Conservation (phyloP, 1,140 invertebrate genomes). For the Saxidomus purpurata region DNA sequence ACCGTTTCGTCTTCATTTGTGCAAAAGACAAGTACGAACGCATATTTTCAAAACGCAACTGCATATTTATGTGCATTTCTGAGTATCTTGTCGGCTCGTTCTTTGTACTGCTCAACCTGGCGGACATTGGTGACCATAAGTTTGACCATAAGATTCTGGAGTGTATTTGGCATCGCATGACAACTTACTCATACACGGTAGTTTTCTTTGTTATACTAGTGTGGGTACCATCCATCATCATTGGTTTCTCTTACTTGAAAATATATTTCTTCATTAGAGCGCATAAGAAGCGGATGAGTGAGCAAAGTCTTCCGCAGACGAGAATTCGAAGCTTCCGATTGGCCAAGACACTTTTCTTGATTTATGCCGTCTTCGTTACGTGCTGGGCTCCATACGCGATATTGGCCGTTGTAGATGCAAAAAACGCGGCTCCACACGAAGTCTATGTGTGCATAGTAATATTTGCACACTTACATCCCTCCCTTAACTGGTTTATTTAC, state of each 20-base stretch:
- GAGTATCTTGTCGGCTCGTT: constrained; percentile 69
- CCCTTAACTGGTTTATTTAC: constrained; percentile 77
- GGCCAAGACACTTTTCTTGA: constrained; percentile 73
- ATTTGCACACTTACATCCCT: constrained; percentile 77
- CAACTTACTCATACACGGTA: constrained; percentile 77
- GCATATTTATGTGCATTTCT: constrained; percentile 70
- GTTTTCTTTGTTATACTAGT: constrained; percentile 78
- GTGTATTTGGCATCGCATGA: constrained; percentile 82
- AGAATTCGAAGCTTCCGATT: constrained; percentile 28
- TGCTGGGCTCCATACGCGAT: constrained; percentile 78
- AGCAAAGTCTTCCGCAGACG: background rate
- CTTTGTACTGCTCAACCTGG: constrained; percentile 72
- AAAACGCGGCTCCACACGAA: constrained; percentile 65
- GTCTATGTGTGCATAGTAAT: constrained; percentile 70
- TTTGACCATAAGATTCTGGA: constrained; percentile 80
- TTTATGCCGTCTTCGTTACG: constrained; percentile 73
- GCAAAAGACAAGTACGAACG: constrained; percentile 72
- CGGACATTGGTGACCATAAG: constrained; percentile 76
- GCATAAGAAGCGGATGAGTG: constrained; percentile 51
- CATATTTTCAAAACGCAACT: constrained; percentile 74
- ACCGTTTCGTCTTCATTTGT: constrained; percentile 80
- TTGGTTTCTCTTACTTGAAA: constrained; percentile 74
- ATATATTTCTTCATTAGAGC: constrained; percentile 74
- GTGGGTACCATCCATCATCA: constrained; percentile 76
- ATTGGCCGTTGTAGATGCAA: constrained; percentile 69